phyloP scores from a whole-genome alignment of 1,140 invertebrate genomes.

The Drosophila watanabei region DNA sequence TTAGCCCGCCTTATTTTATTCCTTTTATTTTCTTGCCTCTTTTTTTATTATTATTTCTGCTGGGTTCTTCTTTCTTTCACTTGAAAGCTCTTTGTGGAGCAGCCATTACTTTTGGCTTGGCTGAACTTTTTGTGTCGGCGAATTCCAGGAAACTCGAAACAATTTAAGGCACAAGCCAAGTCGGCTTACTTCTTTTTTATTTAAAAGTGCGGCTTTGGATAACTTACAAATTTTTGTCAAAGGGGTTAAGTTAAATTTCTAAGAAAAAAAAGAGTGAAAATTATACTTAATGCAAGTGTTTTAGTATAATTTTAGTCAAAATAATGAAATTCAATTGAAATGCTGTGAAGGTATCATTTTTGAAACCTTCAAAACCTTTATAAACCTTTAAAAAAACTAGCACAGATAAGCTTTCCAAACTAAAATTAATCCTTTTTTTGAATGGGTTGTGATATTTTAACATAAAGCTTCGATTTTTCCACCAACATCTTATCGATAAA shows the following conservation, averaged over 20 bases:
- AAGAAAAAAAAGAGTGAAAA: too few species aligned
- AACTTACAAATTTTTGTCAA: neutral
- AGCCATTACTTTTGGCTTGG: constrained; percentile 30
- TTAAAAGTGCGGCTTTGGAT: neutral
- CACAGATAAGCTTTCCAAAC: too few species aligned
- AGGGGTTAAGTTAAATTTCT: too few species aligned
- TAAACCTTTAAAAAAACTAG: too few species aligned
- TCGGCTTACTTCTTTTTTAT: constrained; percentile 6
- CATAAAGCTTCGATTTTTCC: too few species aligned
- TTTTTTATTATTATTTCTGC: neutral
- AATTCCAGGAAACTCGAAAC: constrained; percentile 40
- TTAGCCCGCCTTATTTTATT: constrained; percentile 29
- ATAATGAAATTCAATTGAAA: too few species aligned
- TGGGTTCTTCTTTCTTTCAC: constrained; percentile 8
- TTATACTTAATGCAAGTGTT: too few species aligned
- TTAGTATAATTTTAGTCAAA: neutral
- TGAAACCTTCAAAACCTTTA: too few species aligned
- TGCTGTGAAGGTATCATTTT: too few species aligned
- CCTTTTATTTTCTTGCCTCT: neutral
- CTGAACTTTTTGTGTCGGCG: constrained; percentile 17
- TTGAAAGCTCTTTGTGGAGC: constrained; percentile 7
- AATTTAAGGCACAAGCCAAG: constrained; percentile 38
- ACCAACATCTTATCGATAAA: too few species aligned
- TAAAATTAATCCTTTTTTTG: too few species aligned
- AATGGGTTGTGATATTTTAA: too few species aligned